Evolutionary conservation across 2,888 invertebrate species (phyloP), one percentile per base, ranked within the genome.

Genomic region (Prosopocoilus inquinatus): DNA sequence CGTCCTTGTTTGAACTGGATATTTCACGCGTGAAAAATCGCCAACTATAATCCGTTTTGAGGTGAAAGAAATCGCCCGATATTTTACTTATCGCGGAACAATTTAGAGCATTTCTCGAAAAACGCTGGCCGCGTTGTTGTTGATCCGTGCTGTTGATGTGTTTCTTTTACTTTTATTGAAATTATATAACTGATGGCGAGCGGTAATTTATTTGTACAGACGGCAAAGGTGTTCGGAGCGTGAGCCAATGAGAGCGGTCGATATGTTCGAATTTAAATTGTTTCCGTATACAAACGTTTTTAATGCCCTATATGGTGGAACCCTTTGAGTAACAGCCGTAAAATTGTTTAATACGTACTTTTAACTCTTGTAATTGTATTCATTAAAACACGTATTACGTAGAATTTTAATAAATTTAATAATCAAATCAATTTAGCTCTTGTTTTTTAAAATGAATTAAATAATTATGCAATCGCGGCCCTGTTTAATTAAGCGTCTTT

Each of bases 171-270:
- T 41, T 41, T 41, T 41, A 41, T 41, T 41, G 47, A 47, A 55
- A 55, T 55, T 55, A 55, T 39, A 50, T 55, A 55, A 55, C 55
- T 46, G 55, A 50, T 43, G 47, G 55, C 46, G 46, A 47, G 50
- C 32, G 32, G 55, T 55, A 50, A 55, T 55, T 55, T 55, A 55
- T 55, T 55, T 55, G 50, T 55, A 55, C 55, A 55, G 50, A 50
- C 55, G 50, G 55, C 55, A 55, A 55, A 55, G 55, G 55, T 55
- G 55, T 53, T 47, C 55, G 38, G 28, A 28, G n/a, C 33, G 32
- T 33, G 32, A 43, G 39, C 55, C 55, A 55, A 55, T 55, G 20
- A 4, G 20, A 28, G 3, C 20, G 20, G 20, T 28, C 20, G 20
- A 28, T 28, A 28, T 28, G 20, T 28, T 50, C 55, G 50, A 50